Evolutionary conservation across 2,888 invertebrate genomes (phyloP), one percentile per base, ranked within the genome.

Genomic region (Silvanus unidentatus): DNA sequence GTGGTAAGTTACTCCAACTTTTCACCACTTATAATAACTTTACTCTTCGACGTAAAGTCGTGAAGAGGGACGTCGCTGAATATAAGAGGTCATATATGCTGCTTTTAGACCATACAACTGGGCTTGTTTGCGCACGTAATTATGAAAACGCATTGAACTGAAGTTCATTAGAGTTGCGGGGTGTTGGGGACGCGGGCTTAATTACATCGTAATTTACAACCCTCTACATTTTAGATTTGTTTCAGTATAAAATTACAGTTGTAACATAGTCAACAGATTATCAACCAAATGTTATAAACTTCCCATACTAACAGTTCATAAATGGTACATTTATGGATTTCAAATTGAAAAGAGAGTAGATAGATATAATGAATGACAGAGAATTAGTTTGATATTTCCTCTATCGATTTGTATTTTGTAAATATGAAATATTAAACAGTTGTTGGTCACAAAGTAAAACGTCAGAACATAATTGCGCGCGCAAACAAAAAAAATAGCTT

Each of bases 81-180:
- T 13, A 16, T 16, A 12, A 37, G 4, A 15, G n/a, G 16, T 13
- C 15, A 12, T 37, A n/a, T 37, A 15, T 9, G 13, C 5, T 47
- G 49, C 52, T n/a, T n/a, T n/a, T n/a, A n/a, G n/a, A 51, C 46
- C 53, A 56, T 59, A 56, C 58, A 58, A 54, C 59, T 60, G 58
- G n/a, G 64, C 64, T 66, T 64, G 66, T 66, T 66, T 66, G 63
- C n/a, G n/a, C 65, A 64, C 63, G 62, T 65, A 66, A 64, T 66
- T 66, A 66, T 61, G 63, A 63, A 59, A 60, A 64, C 64, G 62
- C 65, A 65, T 63, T 64, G 61, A 52, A 52, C 60, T 57, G 58
- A 53, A 61, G 62, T 61, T 64, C 61, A 63, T 63, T 64, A 63
- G 56, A 54, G 54, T 22, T 51, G 46, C 34, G 55, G 55, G 57